Evolutionary conservation across 2,797 vertebrate species (phyloP).

Genomic region (Cynodonichthys magdalenae): DNA sequence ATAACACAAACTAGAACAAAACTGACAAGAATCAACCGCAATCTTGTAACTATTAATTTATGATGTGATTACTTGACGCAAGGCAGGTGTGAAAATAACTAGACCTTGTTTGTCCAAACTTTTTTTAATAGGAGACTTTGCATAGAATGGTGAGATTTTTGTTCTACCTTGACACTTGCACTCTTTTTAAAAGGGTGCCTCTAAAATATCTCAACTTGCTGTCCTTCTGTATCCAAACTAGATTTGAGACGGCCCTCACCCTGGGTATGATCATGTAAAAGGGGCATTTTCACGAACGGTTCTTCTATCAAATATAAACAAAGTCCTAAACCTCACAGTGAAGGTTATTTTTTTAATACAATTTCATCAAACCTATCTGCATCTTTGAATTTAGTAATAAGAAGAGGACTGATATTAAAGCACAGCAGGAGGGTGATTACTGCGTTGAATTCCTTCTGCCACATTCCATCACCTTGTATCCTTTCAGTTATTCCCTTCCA

Average conservation of each 20-base stretch:
- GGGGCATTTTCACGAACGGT: no score
- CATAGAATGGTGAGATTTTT: no score
- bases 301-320: no score
- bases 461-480: constrained; percentile 46
- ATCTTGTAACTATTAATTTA: neutral
- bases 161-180: no score
- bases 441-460: constrained; percentile 34
- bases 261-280: no score
- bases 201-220: no score
- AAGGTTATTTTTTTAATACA: constrained; percentile 9
- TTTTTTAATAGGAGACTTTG: no score
- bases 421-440: constrained; percentile 56
- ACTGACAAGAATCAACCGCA: neutral
- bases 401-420: constrained; percentile 18
- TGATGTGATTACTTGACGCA: neutral
- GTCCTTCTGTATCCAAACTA: no score
- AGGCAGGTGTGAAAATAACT: neutral
- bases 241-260: no score
- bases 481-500: constrained; percentile 47
- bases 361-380: constrained; percentile 16
- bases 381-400: constrained; percentile 35
- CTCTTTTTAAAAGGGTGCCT: no score
- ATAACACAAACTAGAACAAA: neutral
- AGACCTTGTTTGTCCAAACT: no score
- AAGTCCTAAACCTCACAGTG: neutral